These are phyloP conservation scores for Corvus cornix DNA, from an alignment of 2,113 vertebrate species.

Conservation along the genomic window DNA sequence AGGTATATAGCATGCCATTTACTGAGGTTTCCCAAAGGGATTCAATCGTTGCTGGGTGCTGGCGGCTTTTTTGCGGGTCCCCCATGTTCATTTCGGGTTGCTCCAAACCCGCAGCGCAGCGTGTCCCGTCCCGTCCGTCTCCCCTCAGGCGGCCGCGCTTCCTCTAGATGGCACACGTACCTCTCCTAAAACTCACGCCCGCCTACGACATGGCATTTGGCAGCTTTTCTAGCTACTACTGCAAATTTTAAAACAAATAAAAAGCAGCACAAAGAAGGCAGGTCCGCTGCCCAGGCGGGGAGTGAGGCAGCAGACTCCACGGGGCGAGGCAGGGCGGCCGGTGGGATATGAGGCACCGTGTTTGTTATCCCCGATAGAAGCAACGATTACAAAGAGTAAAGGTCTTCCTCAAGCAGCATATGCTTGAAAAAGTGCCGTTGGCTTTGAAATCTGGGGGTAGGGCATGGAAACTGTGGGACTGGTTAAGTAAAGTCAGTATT, in stretches of 20 bases:
- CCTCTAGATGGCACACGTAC: conserved; percentile 37
- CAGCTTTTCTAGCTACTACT: not conserved
- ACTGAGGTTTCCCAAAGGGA: not conserved
- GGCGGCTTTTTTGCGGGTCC: rapidly evolving
- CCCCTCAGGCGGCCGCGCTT: not conserved
- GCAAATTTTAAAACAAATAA: not conserved
- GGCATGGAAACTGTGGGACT: not conserved
- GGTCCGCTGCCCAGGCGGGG: rapidly evolving
- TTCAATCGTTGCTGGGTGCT: not conserved
- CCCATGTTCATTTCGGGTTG: rapidly evolving
- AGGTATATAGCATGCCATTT: not conserved
- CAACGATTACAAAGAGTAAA: not conserved
- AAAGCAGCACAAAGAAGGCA: not conserved
- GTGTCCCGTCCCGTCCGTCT: rapidly evolving
- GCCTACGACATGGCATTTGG: rapidly evolving
- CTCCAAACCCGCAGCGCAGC: not conserved
- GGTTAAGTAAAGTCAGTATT: not conserved
- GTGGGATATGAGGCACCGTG: too few species aligned
- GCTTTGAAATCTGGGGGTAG: not conserved
- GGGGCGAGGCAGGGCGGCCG: rapidly evolving
- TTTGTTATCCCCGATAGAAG: not conserved
- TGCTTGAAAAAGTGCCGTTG: not conserved
- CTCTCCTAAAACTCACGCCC: not conserved
- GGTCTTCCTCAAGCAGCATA: not conserved
- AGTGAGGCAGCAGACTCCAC: rapidly evolving